phyloP scores from a whole-genome alignment of 2,797 vertebrate genomes.

The Myotis vivesi region DNA sequence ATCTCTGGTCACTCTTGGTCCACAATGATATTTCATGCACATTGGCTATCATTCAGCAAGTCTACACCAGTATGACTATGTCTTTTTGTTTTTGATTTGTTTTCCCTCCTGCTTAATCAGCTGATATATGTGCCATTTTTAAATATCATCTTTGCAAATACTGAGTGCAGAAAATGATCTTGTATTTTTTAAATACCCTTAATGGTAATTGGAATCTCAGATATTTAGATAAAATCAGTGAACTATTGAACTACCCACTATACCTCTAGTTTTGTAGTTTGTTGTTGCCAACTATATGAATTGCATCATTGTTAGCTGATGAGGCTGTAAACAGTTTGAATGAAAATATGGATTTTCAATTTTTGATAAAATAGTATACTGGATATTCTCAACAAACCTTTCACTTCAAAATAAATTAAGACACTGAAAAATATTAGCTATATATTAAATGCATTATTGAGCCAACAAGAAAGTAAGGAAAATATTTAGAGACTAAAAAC shows the following conservation, averaged over 20 bases:
- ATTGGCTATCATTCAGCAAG: background rate
- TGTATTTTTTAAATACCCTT: background rate
- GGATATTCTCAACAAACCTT: background rate
- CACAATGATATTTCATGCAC: background rate
- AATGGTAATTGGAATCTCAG: background rate
- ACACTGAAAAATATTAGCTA: background rate
- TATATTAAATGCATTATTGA: background rate
- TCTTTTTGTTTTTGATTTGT: background rate
- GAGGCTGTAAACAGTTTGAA: background rate
- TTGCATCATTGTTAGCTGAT: background rate
- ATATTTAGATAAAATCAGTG: background rate
- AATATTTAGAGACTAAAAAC: background rate
- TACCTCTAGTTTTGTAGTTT: background rate
- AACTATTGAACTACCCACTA: background rate
- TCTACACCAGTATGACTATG: background rate
- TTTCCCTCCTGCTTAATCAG: background rate
- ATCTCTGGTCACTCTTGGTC: background rate
- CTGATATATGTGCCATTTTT: background rate
- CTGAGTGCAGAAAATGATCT: background rate
- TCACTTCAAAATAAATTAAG: slow-evolving; percentile 29
- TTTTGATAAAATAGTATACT: background rate
- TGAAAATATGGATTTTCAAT: background rate
- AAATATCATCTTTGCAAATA: background rate
- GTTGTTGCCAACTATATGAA: background rate
- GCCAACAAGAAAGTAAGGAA: background rate